Percentiles rank a stretch among this genome's conserved stretches.
Conservation (phyloP, 2,797 vertebrate species). For the Orestias chungarensis region DNA sequence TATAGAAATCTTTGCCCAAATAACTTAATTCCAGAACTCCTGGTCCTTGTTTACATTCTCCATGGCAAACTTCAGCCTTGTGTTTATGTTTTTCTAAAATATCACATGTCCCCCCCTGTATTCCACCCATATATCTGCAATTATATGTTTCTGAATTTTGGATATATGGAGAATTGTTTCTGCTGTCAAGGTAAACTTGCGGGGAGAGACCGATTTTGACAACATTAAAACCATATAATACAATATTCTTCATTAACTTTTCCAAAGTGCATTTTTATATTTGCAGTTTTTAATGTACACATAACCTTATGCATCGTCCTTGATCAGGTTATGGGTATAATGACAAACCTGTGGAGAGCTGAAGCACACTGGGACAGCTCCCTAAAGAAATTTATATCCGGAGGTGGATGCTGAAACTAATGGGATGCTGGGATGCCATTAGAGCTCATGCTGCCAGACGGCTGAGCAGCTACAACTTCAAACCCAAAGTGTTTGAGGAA, state of each 20-base stretch:
- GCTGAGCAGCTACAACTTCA: slow-evolving; percentile 59
- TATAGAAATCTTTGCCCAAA: not conserved
- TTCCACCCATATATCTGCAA: not conserved
- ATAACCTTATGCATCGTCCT: slow-evolving; percentile 29
- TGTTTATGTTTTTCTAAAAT: not conserved
- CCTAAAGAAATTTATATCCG: slow-evolving; percentile 52
- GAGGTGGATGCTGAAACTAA: slow-evolving; percentile 62
- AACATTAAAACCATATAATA: not conserved
- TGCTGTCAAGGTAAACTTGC: too few species aligned
- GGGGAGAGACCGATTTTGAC: not conserved
- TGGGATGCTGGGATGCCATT: slow-evolving; percentile 62
- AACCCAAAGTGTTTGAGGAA: slow-evolving; percentile 70
- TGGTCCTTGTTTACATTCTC: not conserved
- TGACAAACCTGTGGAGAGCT: slow-evolving; percentile 38
- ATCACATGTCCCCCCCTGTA: not conserved
- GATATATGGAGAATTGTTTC: not conserved
- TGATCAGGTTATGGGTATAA: slow-evolving; percentile 34
- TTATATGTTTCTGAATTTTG: not conserved
- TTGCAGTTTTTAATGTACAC: slow-evolving; percentile 33
- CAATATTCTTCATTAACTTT: slow-evolving; percentile 24
- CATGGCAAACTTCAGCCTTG: not conserved
- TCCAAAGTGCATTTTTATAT: slow-evolving; percentile 23
- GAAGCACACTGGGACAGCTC: slow-evolving; percentile 23
- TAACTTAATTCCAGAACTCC: not conserved
- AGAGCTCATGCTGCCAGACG: slow-evolving; percentile 50